Evolutionary conservation across 2,113 vertebrate genomes (phyloP), one percentile per base, ranked within the genome.

Genomic region (Anarrhichthys ocellatus): DNA sequence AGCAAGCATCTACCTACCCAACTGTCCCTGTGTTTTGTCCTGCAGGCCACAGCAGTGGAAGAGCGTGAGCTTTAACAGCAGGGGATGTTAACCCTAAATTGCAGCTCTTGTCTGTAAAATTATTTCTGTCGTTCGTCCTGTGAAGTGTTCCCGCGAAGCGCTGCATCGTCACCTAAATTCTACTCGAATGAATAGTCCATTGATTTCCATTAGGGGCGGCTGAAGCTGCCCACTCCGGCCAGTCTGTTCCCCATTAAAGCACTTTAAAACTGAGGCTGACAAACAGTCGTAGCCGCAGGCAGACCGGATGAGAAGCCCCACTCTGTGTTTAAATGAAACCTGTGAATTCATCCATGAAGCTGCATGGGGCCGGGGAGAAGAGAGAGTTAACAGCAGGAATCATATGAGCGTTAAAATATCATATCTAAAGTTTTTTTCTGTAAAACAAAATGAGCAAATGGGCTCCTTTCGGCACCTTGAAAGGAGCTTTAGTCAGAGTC

Each of bases 121-220:
- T 32, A 32, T 32, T 32, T 32, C 32, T 32, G 3, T 32, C 32
- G 32, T 4, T 32, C 32, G 32, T 32, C 3, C 32, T 32, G 6
- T 9, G 17, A 36, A 74, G 50, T 0, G n/a, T 54, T 61, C 76
- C 64, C 58, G 6, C 40, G 73, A n/a, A 36, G 68, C 24, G 69
- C 73, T 74, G 32, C 5, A 8, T 29, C 0, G 3, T 86, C 88
- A 82, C 91, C 90, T 93, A 91, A 93, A 93, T 94, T 92, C 90
- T 77, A 58, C 93, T 90, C 84, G 95, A 96, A 97, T 96, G 94
- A 96, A 96, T 93, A 93, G 95, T 38, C 92, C 93, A 96, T 96
- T 93, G 96, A 96, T 96, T 93, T 96, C 94, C 91, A 88, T 94
- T 95, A 89, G 89, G 81, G 86, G 76, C 67, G 91, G 82, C 87